Evolutionary conservation across 2,113 vertebrate species (phyloP).

Genomic region (Pelusios castaneus): DNA sequence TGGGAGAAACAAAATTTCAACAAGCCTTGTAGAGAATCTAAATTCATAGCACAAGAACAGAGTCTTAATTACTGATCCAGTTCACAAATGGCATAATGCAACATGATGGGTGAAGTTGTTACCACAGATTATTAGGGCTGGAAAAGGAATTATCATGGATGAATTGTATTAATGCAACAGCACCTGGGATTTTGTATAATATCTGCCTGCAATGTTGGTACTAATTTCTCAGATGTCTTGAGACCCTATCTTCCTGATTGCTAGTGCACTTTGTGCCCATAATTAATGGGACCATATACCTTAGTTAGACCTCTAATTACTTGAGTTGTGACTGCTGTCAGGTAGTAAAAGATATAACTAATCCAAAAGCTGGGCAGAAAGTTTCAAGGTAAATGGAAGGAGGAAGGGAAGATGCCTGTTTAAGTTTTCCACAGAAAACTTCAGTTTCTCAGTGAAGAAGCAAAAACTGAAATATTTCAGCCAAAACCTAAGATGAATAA

Average conservation of each 20-base stretch:
- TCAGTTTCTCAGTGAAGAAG: not conserved
- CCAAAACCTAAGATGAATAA: not conserved
- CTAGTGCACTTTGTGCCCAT: not conserved
- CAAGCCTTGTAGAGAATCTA: not conserved
- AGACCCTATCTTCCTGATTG: not conserved
- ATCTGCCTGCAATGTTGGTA: not conserved
- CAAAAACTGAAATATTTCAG: not conserved
- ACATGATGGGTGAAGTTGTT: not conserved
- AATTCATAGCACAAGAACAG: not conserved
- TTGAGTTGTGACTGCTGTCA: not conserved
- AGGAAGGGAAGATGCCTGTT: no score
- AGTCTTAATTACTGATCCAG: not conserved
- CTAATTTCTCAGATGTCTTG: accelerated
- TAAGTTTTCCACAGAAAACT: not conserved
- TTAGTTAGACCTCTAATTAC: not conserved
- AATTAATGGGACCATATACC: not conserved
- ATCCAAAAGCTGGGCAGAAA: not conserved
- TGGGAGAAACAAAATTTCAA: not conserved
- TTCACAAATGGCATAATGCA: not conserved
- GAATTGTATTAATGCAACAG: not conserved
- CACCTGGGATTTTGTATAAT: not conserved
- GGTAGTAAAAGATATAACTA: not conserved
- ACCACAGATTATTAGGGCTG: not conserved
- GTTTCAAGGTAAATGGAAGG: not conserved
- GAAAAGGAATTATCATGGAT: not conserved